Conservation (phyloP, 2,113 vertebrate genomes). For the Coptodon bakossiorum region DNA sequence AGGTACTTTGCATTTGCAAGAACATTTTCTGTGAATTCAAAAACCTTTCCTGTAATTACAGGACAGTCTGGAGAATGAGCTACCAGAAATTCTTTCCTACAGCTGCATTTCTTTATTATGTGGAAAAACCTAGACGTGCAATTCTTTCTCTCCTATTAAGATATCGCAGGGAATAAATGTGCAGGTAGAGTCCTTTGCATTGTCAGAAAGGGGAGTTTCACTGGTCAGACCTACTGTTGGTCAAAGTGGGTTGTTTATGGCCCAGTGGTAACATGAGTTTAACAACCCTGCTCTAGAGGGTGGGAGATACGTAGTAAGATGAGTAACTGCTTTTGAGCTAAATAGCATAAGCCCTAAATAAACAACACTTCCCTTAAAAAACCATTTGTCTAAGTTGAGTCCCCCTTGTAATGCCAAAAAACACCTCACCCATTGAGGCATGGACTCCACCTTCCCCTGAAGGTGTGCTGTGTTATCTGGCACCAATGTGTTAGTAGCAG, state of each 20-base stretch:
- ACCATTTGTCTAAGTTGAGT: neutral
- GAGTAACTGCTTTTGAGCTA: neutral
- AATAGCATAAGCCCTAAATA: neutral
- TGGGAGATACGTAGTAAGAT: neutral
- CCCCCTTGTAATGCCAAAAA: neutral
- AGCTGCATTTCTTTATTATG: neutral
- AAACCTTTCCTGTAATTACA: neutral
- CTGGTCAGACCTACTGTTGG: neutral
- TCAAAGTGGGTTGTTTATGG: neutral
- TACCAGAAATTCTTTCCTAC: accelerated
- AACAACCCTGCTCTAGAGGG: neutral
- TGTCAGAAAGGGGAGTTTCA: neutral
- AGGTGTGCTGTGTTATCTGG: neutral
- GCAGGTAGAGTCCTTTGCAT: neutral
- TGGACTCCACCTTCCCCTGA: neutral
- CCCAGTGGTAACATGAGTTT: neutral
- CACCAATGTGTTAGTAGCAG: neutral
- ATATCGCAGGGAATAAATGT: neutral
- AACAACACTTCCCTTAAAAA: neutral
- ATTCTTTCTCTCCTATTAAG: neutral
- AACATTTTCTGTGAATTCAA: neutral
- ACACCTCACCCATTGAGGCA: neutral
- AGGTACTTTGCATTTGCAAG: neutral
- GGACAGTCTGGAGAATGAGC: neutral
- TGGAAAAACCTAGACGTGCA: neutral